Conservation (phyloP, 2,113 vertebrate species). For the Aegithalos caudatus region DNA sequence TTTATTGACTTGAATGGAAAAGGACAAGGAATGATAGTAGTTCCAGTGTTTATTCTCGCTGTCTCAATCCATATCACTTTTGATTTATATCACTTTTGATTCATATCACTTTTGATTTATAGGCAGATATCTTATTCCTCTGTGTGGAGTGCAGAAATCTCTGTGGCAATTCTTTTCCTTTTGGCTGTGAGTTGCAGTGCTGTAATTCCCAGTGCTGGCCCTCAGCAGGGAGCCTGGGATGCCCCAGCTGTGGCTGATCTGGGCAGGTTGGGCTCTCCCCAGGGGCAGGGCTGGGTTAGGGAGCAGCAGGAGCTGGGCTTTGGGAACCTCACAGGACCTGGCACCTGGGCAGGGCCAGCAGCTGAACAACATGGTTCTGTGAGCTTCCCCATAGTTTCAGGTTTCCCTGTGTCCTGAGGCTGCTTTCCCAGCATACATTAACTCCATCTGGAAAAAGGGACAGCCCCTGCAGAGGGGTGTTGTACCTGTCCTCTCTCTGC, state of each 20-base stretch:
- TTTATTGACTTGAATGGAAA: background rate
- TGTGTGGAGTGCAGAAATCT: background rate
- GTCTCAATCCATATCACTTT: background rate
- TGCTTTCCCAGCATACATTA: background rate
- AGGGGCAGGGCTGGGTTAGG: no score
- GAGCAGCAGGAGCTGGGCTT: background rate
- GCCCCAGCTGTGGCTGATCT: background rate
- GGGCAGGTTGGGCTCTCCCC: background rate
- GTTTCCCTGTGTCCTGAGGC: background rate
- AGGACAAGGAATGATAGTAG: background rate
- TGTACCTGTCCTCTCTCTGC: background rate
- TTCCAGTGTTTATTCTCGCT: background rate
- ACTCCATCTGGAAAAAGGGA: accelerated
- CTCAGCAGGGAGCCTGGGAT: background rate
- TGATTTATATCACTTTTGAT: background rate
- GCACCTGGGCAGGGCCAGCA: background rate
- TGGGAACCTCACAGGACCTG: accelerated
- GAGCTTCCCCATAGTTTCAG: background rate
- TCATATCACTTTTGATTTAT: background rate
- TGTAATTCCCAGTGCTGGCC: background rate
- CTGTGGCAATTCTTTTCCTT: background rate
- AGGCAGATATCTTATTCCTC: background rate
- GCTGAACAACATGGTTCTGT: background rate
- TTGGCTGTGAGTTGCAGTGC: background rate
- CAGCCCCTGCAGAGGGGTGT: no score